phyloP scores from a whole-genome alignment of 2,888 invertebrate genomes.

The Aleiodes leptofemur region DNA sequence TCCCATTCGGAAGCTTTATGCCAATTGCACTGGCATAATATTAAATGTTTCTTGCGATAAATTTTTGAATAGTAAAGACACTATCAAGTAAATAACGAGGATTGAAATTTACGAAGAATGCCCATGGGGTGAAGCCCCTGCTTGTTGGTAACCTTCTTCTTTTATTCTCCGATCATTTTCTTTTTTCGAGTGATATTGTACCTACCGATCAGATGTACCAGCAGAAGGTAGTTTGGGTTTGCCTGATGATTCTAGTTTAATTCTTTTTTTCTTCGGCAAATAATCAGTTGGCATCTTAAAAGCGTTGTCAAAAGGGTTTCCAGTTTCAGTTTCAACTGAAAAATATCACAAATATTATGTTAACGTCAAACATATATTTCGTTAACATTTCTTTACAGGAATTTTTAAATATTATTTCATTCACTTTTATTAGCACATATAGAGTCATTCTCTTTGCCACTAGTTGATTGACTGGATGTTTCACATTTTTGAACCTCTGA shows the following conservation, averaged over 20 bases:
- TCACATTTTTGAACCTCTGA: conserved; percentile 20
- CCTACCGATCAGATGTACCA: conserved; percentile 20
- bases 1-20: too few species aligned
- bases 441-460: conserved; percentile 27
- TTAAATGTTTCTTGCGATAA: too few species aligned
- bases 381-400: conserved; percentile 12
- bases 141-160: too few species aligned
- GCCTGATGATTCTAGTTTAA: conserved; percentile 21
- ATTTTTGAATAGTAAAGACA: too few species aligned
- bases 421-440: conserved; percentile 22
- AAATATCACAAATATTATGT: conserved; percentile 22
- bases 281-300: conserved; percentile 26
- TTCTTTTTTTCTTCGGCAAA: conserved; percentile 24
- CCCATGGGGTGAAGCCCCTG: too few species aligned
- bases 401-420: conserved; percentile 15
- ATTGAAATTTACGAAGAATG: too few species aligned
- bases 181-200: conserved; percentile 21
- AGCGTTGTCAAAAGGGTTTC: conserved; percentile 25
- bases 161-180: conserved; percentile 28
- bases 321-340: conserved; percentile 22
- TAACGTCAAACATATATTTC: not conserved
- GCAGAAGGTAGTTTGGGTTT: conserved; percentile 26
- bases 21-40: too few species aligned
- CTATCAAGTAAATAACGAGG: too few species aligned
- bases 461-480: conserved; percentile 28